These are phyloP conservation scores for Ericerus pela DNA, from an alignment of 1,140 invertebrate species.

Conservation along the genomic window DNA sequence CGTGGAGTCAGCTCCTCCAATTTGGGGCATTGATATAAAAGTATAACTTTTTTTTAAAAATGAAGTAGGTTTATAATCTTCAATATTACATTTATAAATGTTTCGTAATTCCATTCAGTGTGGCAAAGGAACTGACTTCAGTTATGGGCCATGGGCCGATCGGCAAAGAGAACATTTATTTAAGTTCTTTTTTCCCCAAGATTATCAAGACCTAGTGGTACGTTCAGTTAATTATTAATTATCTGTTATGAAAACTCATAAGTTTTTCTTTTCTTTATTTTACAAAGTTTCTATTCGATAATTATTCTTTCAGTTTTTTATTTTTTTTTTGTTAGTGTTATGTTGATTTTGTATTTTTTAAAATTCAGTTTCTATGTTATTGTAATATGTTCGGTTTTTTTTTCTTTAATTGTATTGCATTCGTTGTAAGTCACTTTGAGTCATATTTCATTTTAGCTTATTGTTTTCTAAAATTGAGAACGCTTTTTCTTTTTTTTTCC, in stretches of 20 bases:
- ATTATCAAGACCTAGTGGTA: slow-evolving; percentile 33
- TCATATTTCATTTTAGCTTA: too few species aligned
- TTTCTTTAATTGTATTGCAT: too few species aligned
- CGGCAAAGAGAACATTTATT: slow-evolving; percentile 87
- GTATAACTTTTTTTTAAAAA: slow-evolving; percentile 21
- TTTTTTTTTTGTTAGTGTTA: too few species aligned
- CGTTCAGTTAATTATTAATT: slow-evolving; percentile 13
- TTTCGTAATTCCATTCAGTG: slow-evolving; percentile 36
- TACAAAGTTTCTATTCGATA: too few species aligned
- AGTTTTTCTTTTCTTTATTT: too few species aligned
- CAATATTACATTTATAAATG: not conserved
- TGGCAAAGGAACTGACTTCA: slow-evolving; percentile 92
- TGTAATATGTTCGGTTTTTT: too few species aligned
- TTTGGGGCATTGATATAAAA: slow-evolving; percentile 89
- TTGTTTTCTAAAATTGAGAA: too few species aligned
- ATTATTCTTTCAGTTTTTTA: too few species aligned
- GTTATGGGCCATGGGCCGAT: slow-evolving; percentile 97
- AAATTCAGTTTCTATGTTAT: too few species aligned
- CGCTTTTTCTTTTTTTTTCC: too few species aligned
- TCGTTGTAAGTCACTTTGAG: too few species aligned
- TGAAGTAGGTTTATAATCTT: not conserved
- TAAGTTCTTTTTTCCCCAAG: slow-evolving; percentile 90
- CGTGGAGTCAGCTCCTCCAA: slow-evolving; percentile 76
- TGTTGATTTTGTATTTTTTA: too few species aligned
- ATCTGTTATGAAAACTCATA: not conserved